Evolutionary conservation across 2,797 vertebrate species (phyloP).

Genomic region (Urosaurus nigricauda): DNA sequence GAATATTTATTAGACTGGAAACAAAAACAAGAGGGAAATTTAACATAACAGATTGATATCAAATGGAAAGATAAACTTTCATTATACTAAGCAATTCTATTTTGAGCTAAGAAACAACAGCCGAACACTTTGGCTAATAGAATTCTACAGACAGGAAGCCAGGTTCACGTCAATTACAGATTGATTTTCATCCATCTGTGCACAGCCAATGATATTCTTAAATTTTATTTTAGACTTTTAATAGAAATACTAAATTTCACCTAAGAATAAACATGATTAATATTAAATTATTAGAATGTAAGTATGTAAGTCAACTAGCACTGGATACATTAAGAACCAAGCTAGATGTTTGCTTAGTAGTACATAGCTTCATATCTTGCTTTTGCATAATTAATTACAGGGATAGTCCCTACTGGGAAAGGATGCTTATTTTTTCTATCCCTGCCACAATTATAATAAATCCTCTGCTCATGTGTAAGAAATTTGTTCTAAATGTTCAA

Average conservation of each 20-base stretch:
- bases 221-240: neutral
- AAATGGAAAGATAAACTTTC: neutral
- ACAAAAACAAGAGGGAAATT: neutral
- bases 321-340: neutral
- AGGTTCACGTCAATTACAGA: neutral
- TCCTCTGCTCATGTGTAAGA: too few species aligned
- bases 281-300: neutral
- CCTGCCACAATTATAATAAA: neutral
- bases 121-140: neutral
- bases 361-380: neutral
- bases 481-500: too few species aligned
- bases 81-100: neutral
- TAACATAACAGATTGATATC: neutral
- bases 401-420: neutral
- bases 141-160: neutral
- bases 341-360: neutral
- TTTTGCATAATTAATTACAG: neutral
- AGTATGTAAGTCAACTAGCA: neutral
- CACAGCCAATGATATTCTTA: neutral
- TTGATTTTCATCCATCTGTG: neutral
- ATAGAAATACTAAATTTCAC: neutral
- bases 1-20: slow-evolving; percentile 2
- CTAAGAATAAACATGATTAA: neutral
- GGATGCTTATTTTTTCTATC: neutral
- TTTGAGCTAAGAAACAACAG: neutral